Base-by-base conservation (phyloP, 2,113 vertebrate genomes). In the Ptyas mucosa region DNA sequence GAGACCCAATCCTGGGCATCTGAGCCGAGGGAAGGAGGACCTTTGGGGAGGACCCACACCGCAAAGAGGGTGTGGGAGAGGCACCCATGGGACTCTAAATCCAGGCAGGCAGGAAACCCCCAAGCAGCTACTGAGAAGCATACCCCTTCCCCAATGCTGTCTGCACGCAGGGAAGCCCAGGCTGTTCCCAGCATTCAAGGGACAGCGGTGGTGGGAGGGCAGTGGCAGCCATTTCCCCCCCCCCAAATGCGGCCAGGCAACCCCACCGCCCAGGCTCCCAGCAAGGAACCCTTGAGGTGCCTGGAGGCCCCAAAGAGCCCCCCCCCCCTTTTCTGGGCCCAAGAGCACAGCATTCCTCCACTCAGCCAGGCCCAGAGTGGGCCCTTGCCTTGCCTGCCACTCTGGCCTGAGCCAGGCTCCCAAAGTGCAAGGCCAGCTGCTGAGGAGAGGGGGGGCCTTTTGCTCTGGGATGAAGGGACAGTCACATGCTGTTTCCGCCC, bases 121-220 rank as follows among this genome's bases (percentile, higher is more conserved):
- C 23, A 39, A 8, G 54, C 23, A n/a, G 14, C 52, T 14, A 15
- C 12, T n/a, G 52, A 34, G 46, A 46, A 58, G 34, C 5, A 8
- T 10, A 10, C 10, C 64, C 18, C 39, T 20, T 24, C 26, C 88
- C 46, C 75, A 75, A 1, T 18, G 39, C 7, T 7, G 9, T 7
- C 24, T 18, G 54, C 88, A 53, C 90, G 88, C 69, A 53, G 46
- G 43, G 26, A 61, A 20, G 43, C 18, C 53, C 39, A 18, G 1
- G 0, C 39, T 57, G 52, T 46, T 46, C 57, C 23, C 52, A 49
- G 87, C 69, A 86, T 85, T 88, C 88, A 64, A 61, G 14, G 85
- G 34, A 10, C 3, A 20, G 54, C 0, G 0, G 1, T 5, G 23
- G 15, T 18, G 8, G 49, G n/a, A 29, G 24, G 26, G 18, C 12